Percentiles rank a stretch among this genome's conserved stretches.
These are phyloP conservation scores for Mormoops blainvillei DNA, from an alignment of 2,113 vertebrate species.

Conservation along the genomic window DNA sequence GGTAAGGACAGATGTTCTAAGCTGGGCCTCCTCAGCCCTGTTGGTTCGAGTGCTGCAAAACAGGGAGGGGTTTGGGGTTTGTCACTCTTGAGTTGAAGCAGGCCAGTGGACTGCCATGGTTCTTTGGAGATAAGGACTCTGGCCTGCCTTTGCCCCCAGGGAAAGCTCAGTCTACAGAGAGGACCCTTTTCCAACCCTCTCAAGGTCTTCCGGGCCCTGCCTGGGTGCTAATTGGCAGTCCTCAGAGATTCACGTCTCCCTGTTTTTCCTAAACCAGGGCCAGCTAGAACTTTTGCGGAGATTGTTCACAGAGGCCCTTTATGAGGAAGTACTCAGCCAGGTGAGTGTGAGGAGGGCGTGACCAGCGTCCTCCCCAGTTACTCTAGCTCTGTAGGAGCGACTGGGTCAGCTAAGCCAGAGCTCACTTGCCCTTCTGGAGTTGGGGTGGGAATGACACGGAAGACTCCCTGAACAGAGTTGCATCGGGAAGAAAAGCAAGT, in stretches of 20 bases:
- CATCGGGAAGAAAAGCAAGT: neutral
- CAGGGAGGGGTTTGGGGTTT: neutral
- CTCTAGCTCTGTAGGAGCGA: neutral
- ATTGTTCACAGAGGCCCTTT: slow-evolving; percentile 90
- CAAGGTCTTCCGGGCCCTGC: neutral
- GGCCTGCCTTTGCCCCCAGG: neutral
- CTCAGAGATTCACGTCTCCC: neutral
- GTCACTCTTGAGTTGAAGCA: neutral
- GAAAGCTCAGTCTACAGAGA: neutral
- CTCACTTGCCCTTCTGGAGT: neutral
- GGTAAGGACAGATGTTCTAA: neutral
- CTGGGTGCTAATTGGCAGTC: neutral
- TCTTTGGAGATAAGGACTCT: neutral
- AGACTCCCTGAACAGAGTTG: neutral
- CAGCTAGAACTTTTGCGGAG: slow-evolving; percentile 89
- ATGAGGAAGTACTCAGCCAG: slow-evolving; percentile 89
- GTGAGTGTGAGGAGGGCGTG: slow-evolving; percentile 78
- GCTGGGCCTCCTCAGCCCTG: neutral
- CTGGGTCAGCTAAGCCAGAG: neutral
- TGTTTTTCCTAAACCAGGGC: slow-evolving; percentile 80
- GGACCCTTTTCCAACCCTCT: neutral
- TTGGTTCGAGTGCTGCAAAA: neutral
- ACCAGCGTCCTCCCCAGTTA: neutral
- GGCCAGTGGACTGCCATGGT: neutral
- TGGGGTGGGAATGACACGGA: neutral